phyloP scores from a whole-genome alignment of 2,888 invertebrate genomes.

The Catotricha subobsoleta region DNA sequence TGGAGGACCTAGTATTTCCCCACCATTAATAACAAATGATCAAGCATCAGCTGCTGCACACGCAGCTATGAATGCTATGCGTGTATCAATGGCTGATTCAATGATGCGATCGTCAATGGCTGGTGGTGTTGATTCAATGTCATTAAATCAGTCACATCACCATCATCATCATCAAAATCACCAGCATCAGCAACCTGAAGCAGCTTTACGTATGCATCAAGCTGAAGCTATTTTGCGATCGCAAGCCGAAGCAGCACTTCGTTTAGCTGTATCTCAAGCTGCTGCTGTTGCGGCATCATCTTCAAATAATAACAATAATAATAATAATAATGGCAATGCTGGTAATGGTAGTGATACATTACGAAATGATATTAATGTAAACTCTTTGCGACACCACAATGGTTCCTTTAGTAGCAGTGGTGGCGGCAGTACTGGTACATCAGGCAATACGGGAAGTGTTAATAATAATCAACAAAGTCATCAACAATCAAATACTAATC shows the following conservation, averaged over 20 bases:
- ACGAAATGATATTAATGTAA: background rate
- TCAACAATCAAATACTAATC: slow-evolving; percentile 3
- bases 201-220: slow-evolving; percentile 52
- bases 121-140: slow-evolving; percentile 23
- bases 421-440: background rate
- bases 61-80: slow-evolving; percentile 41
- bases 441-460: background rate
- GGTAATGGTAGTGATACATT: background rate
- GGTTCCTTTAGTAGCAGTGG: background rate
- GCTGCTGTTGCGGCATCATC: slow-evolving; percentile 34
- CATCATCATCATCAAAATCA: slow-evolving; percentile 18
- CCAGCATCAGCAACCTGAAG: slow-evolving; percentile 19
- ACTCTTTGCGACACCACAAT: slow-evolving; percentile 5
- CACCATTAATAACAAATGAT: slow-evolving; percentile 30
- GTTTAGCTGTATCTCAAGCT: slow-evolving; percentile 61
- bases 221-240: slow-evolving; percentile 65
- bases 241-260: slow-evolving; percentile 68
- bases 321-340: slow-evolving; percentile 3
- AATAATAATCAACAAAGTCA: too few species aligned
- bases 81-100: slow-evolving; percentile 36
- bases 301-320: slow-evolving; percentile 1
- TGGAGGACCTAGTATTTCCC: slow-evolving; percentile 16
- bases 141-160: slow-evolving; percentile 5
- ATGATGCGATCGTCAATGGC: slow-evolving; percentile 32
- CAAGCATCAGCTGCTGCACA: slow-evolving; percentile 32